Conservation (phyloP, 2,797 vertebrate species). For the Premnoplex brunnescens region DNA sequence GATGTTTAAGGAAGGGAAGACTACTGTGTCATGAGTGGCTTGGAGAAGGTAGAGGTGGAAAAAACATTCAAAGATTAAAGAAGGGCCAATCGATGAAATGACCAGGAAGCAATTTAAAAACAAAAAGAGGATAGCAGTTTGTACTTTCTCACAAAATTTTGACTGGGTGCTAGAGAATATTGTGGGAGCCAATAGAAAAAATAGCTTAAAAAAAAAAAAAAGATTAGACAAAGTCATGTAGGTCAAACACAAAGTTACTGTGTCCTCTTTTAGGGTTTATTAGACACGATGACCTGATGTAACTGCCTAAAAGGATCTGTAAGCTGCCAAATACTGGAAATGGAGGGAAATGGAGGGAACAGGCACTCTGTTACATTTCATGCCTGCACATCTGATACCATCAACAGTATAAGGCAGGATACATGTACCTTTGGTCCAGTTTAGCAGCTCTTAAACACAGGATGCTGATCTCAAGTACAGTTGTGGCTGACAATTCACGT, state of each 20-base stretch:
- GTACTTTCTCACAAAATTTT: not conserved
- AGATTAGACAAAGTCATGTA: not conserved
- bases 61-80: not conserved
- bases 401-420: not conserved
- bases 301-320: not conserved
- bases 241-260: not conserved
- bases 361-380: not conserved
- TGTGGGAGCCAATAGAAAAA: not conserved
- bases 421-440: not conserved
- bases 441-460: not conserved
- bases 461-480: not conserved
- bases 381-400: not conserved
- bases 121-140: not conserved
- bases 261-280: not conserved
- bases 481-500: not conserved
- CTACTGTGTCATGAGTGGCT: not conserved
- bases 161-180: not conserved
- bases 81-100: not conserved
- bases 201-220: not conserved
- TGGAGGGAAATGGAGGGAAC: not conserved
- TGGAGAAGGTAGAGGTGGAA: not conserved
- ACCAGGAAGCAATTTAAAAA: not conserved
- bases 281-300: fast-evolving
- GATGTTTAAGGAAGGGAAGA: not conserved
- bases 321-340: not conserved